A percentile compares a stretch with the other conserved stretches of the same genome.
phyloP scores from a whole-genome alignment of 2,113 vertebrate genomes.

The Oryzias celebensis region DNA sequence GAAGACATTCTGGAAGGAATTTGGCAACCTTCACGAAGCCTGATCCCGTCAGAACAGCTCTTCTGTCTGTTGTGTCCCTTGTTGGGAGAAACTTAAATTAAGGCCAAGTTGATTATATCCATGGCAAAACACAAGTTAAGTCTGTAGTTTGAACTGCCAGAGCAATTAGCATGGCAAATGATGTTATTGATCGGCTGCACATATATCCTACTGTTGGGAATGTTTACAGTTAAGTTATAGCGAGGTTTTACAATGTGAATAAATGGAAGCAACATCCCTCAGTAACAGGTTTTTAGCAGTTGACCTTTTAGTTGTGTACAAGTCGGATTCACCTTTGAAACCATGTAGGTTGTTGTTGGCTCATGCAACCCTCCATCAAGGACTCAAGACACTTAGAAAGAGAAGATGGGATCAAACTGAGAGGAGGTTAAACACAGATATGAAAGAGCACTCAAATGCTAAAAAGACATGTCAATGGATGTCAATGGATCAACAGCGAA shows the following conservation, averaged over 20 bases:
- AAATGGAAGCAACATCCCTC: slow-evolving; percentile 1
- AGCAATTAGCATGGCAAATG: slow-evolving; percentile 53
- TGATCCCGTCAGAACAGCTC: slow-evolving; percentile 17
- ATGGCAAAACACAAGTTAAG: slow-evolving; percentile 42
- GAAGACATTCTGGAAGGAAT: neutral
- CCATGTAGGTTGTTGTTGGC: neutral
- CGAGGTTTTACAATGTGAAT: neutral
- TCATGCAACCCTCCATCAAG: slow-evolving; percentile 13
- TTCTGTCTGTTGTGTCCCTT: no score
- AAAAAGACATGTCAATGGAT: no score
- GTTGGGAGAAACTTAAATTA: neutral
- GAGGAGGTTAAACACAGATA: no score
- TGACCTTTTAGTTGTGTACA: slow-evolving; percentile 32
- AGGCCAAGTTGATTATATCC: slow-evolving; percentile 11
- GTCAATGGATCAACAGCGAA: no score
- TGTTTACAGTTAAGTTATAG: slow-evolving; percentile 24
- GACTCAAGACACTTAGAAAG: no score
- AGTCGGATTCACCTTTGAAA: no score
- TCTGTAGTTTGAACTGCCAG: slow-evolving; percentile 23
- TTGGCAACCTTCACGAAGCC: slow-evolving; percentile 1
- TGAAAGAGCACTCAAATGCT: no score
- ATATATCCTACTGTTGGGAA: slow-evolving; percentile 27
- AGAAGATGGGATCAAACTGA: no score
- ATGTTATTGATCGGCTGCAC: slow-evolving; percentile 49
- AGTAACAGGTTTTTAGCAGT: slow-evolving; percentile 17